These are phyloP conservation scores for Dicentrarchus labrax DNA, from an alignment of 2,113 vertebrate genomes.

Conservation along the genomic window DNA sequence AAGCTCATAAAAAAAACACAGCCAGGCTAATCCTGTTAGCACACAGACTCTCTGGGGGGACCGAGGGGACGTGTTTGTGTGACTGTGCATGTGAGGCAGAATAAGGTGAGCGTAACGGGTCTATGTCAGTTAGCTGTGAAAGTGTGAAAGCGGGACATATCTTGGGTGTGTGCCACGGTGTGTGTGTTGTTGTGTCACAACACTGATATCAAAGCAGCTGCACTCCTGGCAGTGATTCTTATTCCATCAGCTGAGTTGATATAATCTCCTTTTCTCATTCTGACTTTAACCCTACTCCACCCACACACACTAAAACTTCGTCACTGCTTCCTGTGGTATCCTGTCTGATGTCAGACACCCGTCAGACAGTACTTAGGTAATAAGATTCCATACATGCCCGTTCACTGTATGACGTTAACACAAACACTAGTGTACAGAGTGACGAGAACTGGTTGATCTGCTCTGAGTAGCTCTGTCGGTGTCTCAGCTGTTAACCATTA, in stretches of 20 bases:
- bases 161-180: not conserved
- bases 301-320: not conserved
- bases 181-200: not conserved
- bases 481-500: constrained; percentile 53
- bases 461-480: constrained; percentile 7
- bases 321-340: not conserved
- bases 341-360: constrained; percentile 5
- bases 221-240: constrained; percentile 23
- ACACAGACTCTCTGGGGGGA: not conserved
- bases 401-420: not conserved
- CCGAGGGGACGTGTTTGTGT: not conserved
- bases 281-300: not conserved
- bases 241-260: constrained; percentile 10
- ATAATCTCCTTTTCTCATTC: not conserved
- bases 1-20: constrained; percentile 45
- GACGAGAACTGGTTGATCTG: constrained; percentile 34
- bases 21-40: constrained; percentile 56
- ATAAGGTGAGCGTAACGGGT: not conserved
- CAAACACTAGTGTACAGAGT: not conserved
- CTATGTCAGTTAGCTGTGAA: constrained; percentile 1
- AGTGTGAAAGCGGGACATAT: constrained; percentile 16
- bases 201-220: constrained; percentile 22
- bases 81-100: constrained; percentile 10
- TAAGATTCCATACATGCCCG: not conserved
- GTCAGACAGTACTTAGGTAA: constrained; percentile 23